Evolutionary conservation across 2,888 invertebrate species (phyloP), one percentile per base, ranked within the genome.

Genomic region (Julus scandinavius): DNA sequence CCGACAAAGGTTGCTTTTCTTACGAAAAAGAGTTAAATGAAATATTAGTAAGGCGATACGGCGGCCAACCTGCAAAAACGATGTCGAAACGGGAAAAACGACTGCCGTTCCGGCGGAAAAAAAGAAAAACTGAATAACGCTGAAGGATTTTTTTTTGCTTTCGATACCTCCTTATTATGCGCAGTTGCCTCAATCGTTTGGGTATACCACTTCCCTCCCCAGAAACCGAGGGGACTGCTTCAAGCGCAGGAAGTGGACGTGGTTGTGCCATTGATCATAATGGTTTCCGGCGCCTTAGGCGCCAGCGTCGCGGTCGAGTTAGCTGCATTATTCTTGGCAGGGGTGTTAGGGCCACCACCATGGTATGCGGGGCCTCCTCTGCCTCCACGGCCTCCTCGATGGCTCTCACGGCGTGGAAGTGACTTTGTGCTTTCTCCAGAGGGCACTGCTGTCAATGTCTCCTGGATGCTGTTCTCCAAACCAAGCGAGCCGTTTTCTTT

Each of bases 221-320:
- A n/a, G 29, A 72, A n/a, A 29, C 7, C n/a, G 80, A 13, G 38
- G n/a, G 41, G 38, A n/a, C 41, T 13, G 4, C 20, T 38, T 49
- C 41, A 86, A 49, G 87, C 87, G 58, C 63, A 87, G 17, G 87
- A 87, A 40, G 87, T 38, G 20, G 87, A 87, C 54, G 87, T 50
- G 38, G 87, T 63, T 1, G 87, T 87, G 87, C 87, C 87, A n/a
- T 87, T 87, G 87, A 87, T 87, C 87, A 87, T 50, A 2, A 50
- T n/a, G 58, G 38, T 54, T 4, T 58, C 87, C 20, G 11, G 17
- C 3, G 54, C 29, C 41, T 29, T 63, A 9, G 50, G 58, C 29
- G 63, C 20, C 50, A 29, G 54, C 17, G 20, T 86, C 41, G 45
- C 86, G 5, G 86, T 45, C n/a, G 45, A 45, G 40, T 83, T 83